Evolutionary conservation across 1,140 invertebrate genomes (phyloP).

Genomic region (Cotesia vestalis): DNA sequence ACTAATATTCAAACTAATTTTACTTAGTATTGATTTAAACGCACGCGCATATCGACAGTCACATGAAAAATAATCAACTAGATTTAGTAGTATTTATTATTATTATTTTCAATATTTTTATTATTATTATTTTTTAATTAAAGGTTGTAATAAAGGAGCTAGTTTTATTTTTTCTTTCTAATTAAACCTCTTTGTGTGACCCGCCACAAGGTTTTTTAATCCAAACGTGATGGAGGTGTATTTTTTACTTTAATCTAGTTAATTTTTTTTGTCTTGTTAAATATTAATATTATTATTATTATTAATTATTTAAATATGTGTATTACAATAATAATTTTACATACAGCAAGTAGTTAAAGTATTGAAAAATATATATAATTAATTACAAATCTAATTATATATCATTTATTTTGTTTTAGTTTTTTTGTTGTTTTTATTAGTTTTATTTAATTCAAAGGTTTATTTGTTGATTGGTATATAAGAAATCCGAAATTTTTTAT

Average conservation of each 20-base stretch:
- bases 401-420: conserved; percentile 49
- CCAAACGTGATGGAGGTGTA: conserved; percentile 15
- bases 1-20: no score
- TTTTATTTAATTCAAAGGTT: no score
- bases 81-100: no score
- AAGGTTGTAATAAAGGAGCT: not conserved
- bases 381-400: conserved; percentile 66
- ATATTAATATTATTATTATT: conserved; percentile 5
- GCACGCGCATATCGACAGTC: conserved; percentile 3
- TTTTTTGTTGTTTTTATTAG: not conserved
- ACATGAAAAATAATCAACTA: conserved; percentile 10
- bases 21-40: not conserved
- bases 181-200: conserved; percentile 25
- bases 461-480: conserved; percentile 12
- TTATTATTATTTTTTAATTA: not conserved
- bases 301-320: conserved; percentile 43
- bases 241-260: conserved; percentile 7
- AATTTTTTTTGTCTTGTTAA: conserved; percentile 11
- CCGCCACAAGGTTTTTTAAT: conserved; percentile 22
- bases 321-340: conserved; percentile 47
- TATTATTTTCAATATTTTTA: no score
- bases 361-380: conserved; percentile 66
- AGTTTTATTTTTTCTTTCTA: conserved; percentile 20
- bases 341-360: conserved; percentile 64
- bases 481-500: conserved; percentile 24